Evolutionary conservation across 2,888 invertebrate genomes (phyloP).

Genomic region (Drosophila testacea): DNA sequence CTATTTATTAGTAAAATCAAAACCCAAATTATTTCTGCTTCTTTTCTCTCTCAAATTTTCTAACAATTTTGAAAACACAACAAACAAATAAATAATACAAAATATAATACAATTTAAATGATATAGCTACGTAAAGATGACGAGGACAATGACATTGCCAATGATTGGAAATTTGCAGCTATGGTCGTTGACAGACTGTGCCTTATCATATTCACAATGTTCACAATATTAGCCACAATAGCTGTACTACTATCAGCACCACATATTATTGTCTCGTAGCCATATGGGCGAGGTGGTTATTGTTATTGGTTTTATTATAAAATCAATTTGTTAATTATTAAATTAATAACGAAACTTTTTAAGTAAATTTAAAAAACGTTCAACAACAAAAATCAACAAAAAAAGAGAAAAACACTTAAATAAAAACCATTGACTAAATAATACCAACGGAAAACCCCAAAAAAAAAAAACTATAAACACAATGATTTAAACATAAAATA

Average conservation of each 20-base stretch:
- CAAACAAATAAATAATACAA: constrained; percentile 20
- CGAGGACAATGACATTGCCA: constrained; percentile 96
- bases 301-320: constrained; percentile 86
- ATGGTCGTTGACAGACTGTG: constrained; percentile 99
- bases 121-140: constrained; percentile 95
- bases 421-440: constrained; percentile 74
- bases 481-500: constrained; percentile 69
- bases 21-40: constrained; percentile 34
- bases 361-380: constrained; percentile 81
- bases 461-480: constrained; percentile 53
- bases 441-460: constrained; percentile 48
- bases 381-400: constrained; percentile 66
- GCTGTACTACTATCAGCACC: constrained; percentile 98
- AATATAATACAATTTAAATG: constrained; percentile 26
- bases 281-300: constrained; percentile 86
- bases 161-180: constrained; percentile 99
- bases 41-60: constrained; percentile 45
- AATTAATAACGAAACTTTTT: constrained; percentile 86
- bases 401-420: constrained; percentile 70
- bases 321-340: constrained; percentile 86
- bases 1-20: constrained; percentile 28
- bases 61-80: constrained; percentile 7
- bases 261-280: constrained; percentile 88
- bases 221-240: constrained; percentile 98
- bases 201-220: constrained; percentile 99